Percentiles rank a stretch among this genome's conserved stretches.
Conservation (phyloP, 1,140 invertebrate genomes). For the Drosophila auraria region DNA sequence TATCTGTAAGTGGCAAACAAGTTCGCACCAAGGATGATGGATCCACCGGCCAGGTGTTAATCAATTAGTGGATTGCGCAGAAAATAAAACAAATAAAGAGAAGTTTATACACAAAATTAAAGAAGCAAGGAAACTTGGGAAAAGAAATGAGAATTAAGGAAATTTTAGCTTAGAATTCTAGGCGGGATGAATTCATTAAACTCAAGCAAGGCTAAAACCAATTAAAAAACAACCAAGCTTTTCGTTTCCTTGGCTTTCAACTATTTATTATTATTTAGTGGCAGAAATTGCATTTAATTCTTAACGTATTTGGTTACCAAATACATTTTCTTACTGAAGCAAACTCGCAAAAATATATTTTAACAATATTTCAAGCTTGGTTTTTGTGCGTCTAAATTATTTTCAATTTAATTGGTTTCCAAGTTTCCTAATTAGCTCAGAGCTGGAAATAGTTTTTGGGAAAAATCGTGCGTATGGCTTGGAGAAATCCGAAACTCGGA, state of each 20-base stretch:
- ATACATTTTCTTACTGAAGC: neutral
- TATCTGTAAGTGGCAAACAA: constrained; percentile 57
- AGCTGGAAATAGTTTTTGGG: neutral
- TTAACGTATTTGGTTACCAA: neutral
- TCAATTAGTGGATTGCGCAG: constrained; percentile 47
- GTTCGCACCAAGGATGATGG: constrained; percentile 41
- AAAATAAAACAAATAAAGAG: neutral
- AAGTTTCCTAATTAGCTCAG: neutral
- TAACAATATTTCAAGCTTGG: neutral
- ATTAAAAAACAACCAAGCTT: neutral
- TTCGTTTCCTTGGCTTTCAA: too few relatives aligned
- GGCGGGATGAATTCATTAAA: neutral
- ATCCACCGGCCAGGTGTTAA: constrained; percentile 61
- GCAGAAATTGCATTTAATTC: neutral
- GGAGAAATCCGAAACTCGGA: neutral
- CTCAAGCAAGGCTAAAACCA: neutral
- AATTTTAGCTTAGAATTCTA: neutral
- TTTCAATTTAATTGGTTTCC: neutral
- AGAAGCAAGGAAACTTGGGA: too few relatives aligned
- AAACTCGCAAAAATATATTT: neutral
- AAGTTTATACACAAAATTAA: neutral
- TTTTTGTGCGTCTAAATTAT: neutral
- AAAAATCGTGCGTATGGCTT: neutral
- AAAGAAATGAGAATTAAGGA: constrained; percentile 8
- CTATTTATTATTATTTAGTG: too few relatives aligned